phyloP scores from a whole-genome alignment of 2,888 invertebrate genomes.

The Drosophila yooni region DNA sequence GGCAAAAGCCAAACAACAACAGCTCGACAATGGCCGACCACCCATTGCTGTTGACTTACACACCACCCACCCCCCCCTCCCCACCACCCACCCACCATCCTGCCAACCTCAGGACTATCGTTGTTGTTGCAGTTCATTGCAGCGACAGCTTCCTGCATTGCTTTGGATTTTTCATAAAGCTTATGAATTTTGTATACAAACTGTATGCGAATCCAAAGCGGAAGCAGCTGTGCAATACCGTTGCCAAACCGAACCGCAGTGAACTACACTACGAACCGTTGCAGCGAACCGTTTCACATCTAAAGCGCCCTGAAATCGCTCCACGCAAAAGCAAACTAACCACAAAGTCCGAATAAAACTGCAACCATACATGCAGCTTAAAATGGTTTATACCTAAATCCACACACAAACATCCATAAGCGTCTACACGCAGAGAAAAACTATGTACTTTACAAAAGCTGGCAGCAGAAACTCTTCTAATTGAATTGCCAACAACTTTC shows the following conservation, averaged over 20 bases:
- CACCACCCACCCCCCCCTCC: background rate
- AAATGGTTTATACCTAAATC: conserved; percentile 50
- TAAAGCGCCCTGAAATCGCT: conserved; percentile 36
- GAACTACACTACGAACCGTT: conserved; percentile 28
- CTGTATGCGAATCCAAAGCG: conserved; percentile 16
- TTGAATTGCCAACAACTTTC: background rate
- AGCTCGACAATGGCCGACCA: conserved; percentile 46
- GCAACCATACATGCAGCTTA: conserved; percentile 39
- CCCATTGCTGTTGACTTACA: conserved; percentile 14
- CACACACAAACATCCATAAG: conserved; percentile 2
- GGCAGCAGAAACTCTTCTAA: background rate
- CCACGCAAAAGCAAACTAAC: conserved; percentile 65
- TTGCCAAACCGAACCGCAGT: conserved; percentile 2
- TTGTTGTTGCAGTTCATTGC: background rate
- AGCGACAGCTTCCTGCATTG: conserved; percentile 51
- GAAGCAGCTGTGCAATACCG: conserved; percentile 34
- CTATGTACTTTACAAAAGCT: background rate
- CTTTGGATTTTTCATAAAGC: conserved; percentile 67
- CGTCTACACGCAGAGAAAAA: conserved; percentile 14
- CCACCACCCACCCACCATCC: background rate
- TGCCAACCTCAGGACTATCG: background rate
- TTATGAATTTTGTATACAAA: conserved; percentile 66
- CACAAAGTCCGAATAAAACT: conserved; percentile 67
- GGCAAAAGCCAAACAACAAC: conserved; percentile 49
- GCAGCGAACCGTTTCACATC: conserved; percentile 25